Percentiles rank a stretch among this genome's conserved stretches.
phyloP scores from a whole-genome alignment of 92 coral and sea anemone species.

The Actinostola sp. region DNA sequence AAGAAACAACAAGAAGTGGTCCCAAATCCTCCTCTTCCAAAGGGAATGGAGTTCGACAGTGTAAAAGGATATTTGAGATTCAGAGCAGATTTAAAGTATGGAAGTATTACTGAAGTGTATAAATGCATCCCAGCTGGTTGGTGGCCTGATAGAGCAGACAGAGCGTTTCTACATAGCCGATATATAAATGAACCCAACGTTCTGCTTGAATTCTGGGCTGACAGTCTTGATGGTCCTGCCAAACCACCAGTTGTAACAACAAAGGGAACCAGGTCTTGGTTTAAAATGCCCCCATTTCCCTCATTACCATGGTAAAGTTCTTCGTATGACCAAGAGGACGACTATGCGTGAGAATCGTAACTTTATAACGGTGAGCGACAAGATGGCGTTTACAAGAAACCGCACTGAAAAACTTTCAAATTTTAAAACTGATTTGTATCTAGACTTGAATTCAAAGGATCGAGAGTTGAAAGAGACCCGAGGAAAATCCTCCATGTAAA shows the following conservation, averaged over 20 bases:
- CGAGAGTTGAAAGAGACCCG: too few relatives aligned
- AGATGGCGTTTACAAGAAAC: too few relatives aligned
- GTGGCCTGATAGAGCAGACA: background rate
- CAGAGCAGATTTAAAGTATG: constrained; percentile 18
- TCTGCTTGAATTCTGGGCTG: constrained; percentile 18
- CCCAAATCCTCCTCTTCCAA: background rate
- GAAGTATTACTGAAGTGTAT: background rate
- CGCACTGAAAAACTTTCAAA: too few relatives aligned
- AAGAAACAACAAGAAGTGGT: background rate
- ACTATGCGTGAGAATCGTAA: too few relatives aligned
- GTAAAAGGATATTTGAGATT: constrained; percentile 7
- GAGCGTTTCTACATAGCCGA: background rate
- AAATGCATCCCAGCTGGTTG: constrained; percentile 8
- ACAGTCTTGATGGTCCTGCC: constrained; percentile 3
- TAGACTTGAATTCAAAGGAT: too few relatives aligned
- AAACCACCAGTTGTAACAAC: background rate
- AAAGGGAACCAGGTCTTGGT: background rate
- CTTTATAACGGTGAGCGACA: too few relatives aligned
- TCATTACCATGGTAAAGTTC: background rate
- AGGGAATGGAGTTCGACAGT: background rate
- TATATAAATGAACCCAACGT: constrained; percentile 3
- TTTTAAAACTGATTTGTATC: too few relatives aligned
- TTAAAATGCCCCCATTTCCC: background rate
- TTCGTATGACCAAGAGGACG: too few relatives aligned
- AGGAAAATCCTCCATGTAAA: too few relatives aligned